A percentile compares a stretch with the other conserved stretches of the same genome.
phyloP scores from a whole-genome alignment of 2,797 vertebrate species.

The Falco rusticolus region DNA sequence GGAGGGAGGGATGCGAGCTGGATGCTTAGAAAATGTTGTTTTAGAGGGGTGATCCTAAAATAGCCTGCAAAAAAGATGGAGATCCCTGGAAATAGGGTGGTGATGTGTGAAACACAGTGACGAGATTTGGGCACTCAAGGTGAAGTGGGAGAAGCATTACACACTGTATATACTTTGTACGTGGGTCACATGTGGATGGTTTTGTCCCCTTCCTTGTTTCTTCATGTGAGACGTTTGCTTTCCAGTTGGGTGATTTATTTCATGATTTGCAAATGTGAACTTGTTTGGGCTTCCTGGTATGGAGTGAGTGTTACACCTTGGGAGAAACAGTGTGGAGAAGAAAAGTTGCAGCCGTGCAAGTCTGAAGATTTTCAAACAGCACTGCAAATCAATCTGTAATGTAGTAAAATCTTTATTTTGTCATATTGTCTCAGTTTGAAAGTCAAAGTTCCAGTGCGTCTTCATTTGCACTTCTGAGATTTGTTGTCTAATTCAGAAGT shows the following conservation, averaged over 20 bases:
- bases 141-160: not conserved
- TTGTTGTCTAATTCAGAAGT: not conserved
- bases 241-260: not conserved
- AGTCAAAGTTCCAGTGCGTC: not conserved
- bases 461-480: not conserved
- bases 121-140: not conserved
- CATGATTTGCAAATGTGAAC: not conserved
- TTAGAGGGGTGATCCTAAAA: not conserved
- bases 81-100: not conserved
- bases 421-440: not conserved
- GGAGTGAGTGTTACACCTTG: not conserved
- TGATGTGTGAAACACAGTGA: not conserved
- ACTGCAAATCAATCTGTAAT: not conserved
- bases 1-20: not conserved
- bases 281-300: not conserved
- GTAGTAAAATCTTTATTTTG: not conserved
- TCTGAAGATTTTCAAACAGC: not conserved
- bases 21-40: not conserved
- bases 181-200: fast-evolving
- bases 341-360: not conserved
- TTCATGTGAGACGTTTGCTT: not conserved
- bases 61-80: not conserved
- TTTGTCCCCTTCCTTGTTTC: not conserved
- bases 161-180: not conserved
- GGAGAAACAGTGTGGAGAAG: not conserved